Evolutionary conservation across 1,140 invertebrate genomes (phyloP).

Genomic region (Sweltsa coloradensis): DNA sequence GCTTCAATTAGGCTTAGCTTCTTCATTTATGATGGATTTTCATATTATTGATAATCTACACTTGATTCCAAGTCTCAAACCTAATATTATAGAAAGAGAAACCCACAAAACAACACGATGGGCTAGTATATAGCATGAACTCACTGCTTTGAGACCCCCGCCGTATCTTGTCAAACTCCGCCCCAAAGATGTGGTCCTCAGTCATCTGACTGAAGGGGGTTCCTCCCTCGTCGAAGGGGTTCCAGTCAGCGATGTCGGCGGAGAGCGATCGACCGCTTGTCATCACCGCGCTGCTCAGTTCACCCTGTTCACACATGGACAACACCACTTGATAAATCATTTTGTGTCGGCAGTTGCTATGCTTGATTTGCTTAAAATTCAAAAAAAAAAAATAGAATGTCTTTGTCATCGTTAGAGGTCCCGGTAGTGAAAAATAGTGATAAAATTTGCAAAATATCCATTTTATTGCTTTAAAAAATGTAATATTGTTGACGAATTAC

Average conservation of each 20-base stretch:
- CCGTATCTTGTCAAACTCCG: slow-evolving; percentile 75
- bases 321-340: too few relatives aligned
- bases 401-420: too few relatives aligned
- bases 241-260: slow-evolving; percentile 57
- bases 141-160: slow-evolving; percentile 69
- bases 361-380: too few relatives aligned
- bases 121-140: too few relatives aligned
- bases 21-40: not conserved
- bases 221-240: slow-evolving; percentile 61
- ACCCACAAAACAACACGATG: slow-evolving; percentile 4
- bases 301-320: too few relatives aligned
- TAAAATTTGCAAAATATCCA: too few relatives aligned
- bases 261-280: slow-evolving; percentile 42
- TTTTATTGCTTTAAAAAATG: too few relatives aligned
- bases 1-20: too few relatives aligned
- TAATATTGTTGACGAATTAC: too few relatives aligned
- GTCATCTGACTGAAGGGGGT: slow-evolving; percentile 59
- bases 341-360: too few relatives aligned
- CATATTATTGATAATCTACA: not conserved
- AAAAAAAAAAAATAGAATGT: too few relatives aligned
- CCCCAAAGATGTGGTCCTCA: slow-evolving; percentile 76
- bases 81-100: not conserved
- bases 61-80: not conserved
- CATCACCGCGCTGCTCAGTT: slow-evolving; percentile 30
- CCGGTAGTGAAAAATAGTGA: too few relatives aligned